Base-by-base conservation (phyloP, 1,140 invertebrate genomes). In the Hylaeus volcanicus region DNA sequence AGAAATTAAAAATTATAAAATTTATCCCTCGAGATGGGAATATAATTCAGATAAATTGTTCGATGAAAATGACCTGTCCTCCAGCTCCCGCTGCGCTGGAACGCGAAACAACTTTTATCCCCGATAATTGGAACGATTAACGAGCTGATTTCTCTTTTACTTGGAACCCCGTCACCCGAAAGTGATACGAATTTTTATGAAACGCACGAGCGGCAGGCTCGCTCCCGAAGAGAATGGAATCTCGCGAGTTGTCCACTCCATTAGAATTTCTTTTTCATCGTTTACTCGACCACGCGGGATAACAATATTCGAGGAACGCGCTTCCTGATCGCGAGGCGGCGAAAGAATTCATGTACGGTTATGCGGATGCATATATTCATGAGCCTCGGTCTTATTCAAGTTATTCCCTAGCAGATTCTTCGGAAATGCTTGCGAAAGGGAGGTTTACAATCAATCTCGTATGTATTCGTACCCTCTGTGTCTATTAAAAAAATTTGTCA, bases 71-170 rank as follows among this genome's bases (percentile, higher is more conserved):
- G n/a, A 43, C 14, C 51, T 14, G 14, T 1, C n/a, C 8, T 53
- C 26, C 45, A n/a, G 4, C 37, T 51, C 51, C 56, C n/a, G 56
- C 26, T n/a, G 48, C 5, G n/a, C 26, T 3, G 43, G 14, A 8
- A 14, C 6, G 26, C 11, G n/a, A 37, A 56, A 63, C 61, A 53
- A 48, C 63, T 79, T 11, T 26, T 43, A 66, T 79, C 60, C 53
- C 12, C 43, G 43, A 74, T 79, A 74, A 79, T 79, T 73, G 55
- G 71, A 68, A 48, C 70, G 41, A 48, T 66, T 65, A 58, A 26
- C 71, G 70, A 48, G 26, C 26, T 8, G 51, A 41, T 79, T 79
- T 74, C 71, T 74, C 78, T 79, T 79, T 79, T 58, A 41, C 70
- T 58, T 37, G 51, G 11, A 60, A 65, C 15, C 1, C 8, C 15